A percentile compares a stretch with the other conserved stretches of the same genome.
Evolutionary conservation across 2,797 vertebrate species (phyloP).

Genomic region (Malurus leucopterus): DNA sequence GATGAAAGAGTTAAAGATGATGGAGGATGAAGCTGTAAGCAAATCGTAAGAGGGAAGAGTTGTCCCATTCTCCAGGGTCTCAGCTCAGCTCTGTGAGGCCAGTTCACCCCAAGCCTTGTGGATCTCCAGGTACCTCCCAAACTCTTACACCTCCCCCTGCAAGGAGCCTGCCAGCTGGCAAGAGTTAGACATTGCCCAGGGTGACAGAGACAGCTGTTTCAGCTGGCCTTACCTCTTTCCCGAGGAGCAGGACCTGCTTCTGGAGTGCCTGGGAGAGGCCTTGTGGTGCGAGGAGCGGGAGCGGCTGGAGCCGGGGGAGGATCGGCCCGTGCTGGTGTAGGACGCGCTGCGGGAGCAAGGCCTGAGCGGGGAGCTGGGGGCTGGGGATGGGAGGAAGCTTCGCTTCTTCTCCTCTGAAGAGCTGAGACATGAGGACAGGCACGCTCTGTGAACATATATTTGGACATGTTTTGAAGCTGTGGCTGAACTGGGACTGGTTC

Average conservation of each 20-base stretch:
- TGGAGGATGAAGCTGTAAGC: background rate
- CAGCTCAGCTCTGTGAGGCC: background rate
- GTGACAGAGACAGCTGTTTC: rapidly evolving
- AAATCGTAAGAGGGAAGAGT: background rate
- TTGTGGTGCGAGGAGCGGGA: slow-evolving; percentile 44
- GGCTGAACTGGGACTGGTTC: background rate
- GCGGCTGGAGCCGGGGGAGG: slow-evolving; percentile 75
- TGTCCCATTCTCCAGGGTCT: background rate
- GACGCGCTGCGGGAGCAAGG: slow-evolving; percentile 69
- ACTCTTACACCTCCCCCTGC: background rate
- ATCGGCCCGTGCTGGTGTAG: slow-evolving; percentile 77
- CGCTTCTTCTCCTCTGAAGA: slow-evolving; percentile 68
- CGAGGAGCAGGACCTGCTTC: slow-evolving; percentile 85
- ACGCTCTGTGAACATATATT: slow-evolving; percentile 66
- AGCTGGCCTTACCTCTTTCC: slow-evolving; percentile 76
- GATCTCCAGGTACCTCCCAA: background rate
- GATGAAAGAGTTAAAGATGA: background rate
- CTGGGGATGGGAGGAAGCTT: slow-evolving; percentile 40
- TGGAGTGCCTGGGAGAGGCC: slow-evolving; percentile 76
- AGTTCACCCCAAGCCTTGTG: background rate
- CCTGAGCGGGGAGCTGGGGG: slow-evolving; percentile 55
- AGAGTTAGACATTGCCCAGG: background rate
- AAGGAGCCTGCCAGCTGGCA: background rate
- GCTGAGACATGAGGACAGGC: slow-evolving; percentile 70
- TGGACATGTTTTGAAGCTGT: background rate